Evolutionary conservation across 2,888 invertebrate species (phyloP), one percentile per base, ranked within the genome.

Genomic region (Cynaeus angustus): DNA sequence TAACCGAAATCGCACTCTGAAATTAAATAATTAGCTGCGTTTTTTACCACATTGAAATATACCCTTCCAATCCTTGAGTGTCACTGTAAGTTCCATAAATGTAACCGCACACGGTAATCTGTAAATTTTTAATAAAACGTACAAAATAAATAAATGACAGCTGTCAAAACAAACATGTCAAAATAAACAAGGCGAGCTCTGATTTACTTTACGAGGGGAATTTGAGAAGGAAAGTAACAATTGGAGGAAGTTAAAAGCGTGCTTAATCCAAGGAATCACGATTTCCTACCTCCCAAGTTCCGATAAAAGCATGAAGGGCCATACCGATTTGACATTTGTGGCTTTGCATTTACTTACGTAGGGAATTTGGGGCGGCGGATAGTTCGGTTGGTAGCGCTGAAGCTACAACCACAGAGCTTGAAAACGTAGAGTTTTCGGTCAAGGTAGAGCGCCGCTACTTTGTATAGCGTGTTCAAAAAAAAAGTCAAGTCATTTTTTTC

Each of bases 251-350:
- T 37, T 21, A 33, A 33, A 33, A 33, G 33, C 33, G 33, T 33
- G 33, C 33, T 33, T 33, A 21, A 21, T 33, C 7, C 3, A 33
- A 33, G 33, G 33, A 21, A 33, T 33, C 9, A 33, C 7, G 67
- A 67, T 70, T 77, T 79, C 13, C 81, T 81, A 88, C 88, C 86
- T 88, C 88, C 88, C 88, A 88, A 74, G 86, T 87, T 74, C 88
- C 88, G 72, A 86, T 82, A 80, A 88, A 88, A 62, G 85, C 85
- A 77, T 86, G 85, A 72, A 70, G 70, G 48, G 66, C 70, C 70
- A 70, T 68, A 33, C 21, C 41, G 26, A 26, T 14, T 55, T 70
- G 59, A 70, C 66, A 70, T 70, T 70, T 66, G 58, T 66, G 64
- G 41, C 43, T 43, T 2, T 52, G 61, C 64, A 53, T 53, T 64